Conservation (phyloP, 2,113 vertebrate species). For the Puffinus mauretanicus region DNA sequence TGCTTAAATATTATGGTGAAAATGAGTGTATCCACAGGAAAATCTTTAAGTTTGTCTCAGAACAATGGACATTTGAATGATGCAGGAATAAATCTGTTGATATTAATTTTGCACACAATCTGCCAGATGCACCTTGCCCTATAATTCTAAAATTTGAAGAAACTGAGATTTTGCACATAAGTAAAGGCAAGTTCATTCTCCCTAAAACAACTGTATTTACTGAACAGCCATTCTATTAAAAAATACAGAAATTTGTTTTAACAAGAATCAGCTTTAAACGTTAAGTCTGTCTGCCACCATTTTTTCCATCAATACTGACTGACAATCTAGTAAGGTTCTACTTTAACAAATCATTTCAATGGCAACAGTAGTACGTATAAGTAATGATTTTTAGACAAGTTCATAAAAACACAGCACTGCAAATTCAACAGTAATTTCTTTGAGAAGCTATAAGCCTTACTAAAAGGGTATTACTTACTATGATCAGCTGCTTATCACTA, state of each 20-base stretch:
- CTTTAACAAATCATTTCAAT: neutral
- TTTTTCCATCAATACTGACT: neutral
- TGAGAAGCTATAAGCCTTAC: neutral
- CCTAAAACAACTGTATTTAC: neutral
- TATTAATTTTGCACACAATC: neutral
- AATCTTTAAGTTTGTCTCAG: neutral
- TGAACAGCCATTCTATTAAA: neutral
- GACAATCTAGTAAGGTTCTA: neutral
- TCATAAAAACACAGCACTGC: neutral
- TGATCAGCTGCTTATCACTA: conserved; percentile 81
- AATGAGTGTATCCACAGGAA: neutral
- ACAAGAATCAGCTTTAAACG: neutral
- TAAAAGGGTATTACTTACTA: conserved; percentile 77
- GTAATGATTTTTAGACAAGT: neutral
- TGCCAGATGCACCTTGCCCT: neutral
- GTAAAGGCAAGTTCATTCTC: neutral
- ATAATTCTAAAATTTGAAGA: neutral
- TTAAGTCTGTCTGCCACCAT: neutral
- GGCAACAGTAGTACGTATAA: neutral
- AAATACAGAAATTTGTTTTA: neutral
- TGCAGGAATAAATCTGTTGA: neutral
- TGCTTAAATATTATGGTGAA: neutral
- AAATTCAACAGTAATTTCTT: neutral
- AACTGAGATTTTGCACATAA: neutral
- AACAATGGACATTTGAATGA: neutral